Base-by-base conservation (phyloP, 2,888 invertebrate species). In the Caenorhabditis sp. region DNA sequence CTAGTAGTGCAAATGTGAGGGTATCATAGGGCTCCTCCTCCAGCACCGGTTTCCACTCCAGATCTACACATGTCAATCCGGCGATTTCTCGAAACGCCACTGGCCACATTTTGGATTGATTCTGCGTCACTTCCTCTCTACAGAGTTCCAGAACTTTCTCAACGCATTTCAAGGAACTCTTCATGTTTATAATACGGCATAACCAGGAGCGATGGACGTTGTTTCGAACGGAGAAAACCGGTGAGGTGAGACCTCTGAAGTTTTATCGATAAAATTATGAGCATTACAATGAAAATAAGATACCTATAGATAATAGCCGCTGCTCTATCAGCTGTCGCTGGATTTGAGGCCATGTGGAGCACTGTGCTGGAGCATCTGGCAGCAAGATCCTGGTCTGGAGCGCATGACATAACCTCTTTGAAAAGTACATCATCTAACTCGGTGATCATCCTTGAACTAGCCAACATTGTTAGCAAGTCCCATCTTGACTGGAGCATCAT, bases 151-250 rank as follows among this genome's bases (percentile, higher is more conserved):
- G 59, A 14, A 80, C 14, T 5, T 14, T 47, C 35, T 66, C 66
- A 5, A 80, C 41, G 22, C 80, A 80, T 10, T 51, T 49, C 12
- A 59, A 35, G 2, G 80, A 41, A 10, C 49, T 59, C 68, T 72
- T 73, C 19, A 66, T 41, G n/a, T 38, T 66, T 26, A 82, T 77
- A 1, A 82, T 58, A 5, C 82, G 66, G 19, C 66, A 54, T 0
- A 82, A 35, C 82, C 82, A 82, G 0, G 73, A 44, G 8, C 82
- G 66, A 41, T 26, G 56, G 0, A 73, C 82, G 22, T 82, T 82
- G 38, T 59, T 77, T 6, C 76, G 59, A 24, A 61, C 41, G 16
- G 72, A 28, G 31, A 47, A 24, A 16, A 59, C 19, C 10, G 72
- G 72, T 0, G 77, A 77, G 14, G 54, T 61, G 3, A 77, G 68